Conservation (phyloP, 2,113 vertebrate genomes). For the Addax nasomaculatus region DNA sequence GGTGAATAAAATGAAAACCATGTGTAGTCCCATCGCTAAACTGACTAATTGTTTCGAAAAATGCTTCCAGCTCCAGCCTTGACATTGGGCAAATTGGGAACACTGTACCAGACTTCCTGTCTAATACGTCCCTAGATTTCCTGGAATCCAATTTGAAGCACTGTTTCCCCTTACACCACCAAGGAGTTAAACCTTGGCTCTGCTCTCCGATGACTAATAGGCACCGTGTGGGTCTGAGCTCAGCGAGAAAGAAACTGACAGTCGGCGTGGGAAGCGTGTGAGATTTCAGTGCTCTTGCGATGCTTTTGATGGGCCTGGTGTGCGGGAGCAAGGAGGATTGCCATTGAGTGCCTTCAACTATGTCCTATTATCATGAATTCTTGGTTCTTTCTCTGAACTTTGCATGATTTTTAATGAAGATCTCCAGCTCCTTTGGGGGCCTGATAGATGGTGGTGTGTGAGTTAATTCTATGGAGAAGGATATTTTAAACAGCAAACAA, state of each 20-base stretch:
- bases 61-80: neutral
- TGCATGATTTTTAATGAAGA: slow-evolving; percentile 33
- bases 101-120: neutral
- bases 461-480: neutral
- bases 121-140: slow-evolving; percentile 18
- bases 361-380: neutral
- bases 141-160: neutral
- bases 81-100: neutral
- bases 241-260: slow-evolving; percentile 53
- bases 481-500: neutral
- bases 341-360: neutral
- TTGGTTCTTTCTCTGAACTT: slow-evolving; percentile 15
- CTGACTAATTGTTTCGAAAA: neutral
- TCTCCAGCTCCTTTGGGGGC: neutral
- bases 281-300: slow-evolving; percentile 27
- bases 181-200: slow-evolving; percentile 46
- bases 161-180: neutral
- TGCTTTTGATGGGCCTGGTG: slow-evolving; percentile 36
- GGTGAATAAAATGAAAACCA: slow-evolving; percentile 13
- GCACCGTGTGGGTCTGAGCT: slow-evolving; percentile 52
- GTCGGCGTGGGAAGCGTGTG: slow-evolving; percentile 40
- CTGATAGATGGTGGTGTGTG: neutral
- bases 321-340: neutral
- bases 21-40: neutral
- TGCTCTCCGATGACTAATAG: slow-evolving; percentile 34